A percentile compares a stretch with the other conserved stretches of the same genome.
Conservation (phyloP, 2,888 invertebrate genomes). For the Tipula vernalis region DNA sequence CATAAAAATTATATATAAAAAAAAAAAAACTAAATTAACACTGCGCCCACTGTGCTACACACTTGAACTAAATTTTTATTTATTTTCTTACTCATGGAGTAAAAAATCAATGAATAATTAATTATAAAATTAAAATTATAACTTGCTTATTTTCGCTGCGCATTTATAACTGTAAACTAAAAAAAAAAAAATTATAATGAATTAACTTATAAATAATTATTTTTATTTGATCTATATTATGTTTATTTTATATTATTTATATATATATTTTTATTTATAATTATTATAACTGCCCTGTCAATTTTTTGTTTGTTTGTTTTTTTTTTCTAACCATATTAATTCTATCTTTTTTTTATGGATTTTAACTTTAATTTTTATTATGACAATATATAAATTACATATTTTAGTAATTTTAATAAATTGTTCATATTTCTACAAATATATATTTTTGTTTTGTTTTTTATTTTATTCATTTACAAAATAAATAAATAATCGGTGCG, state of each 20-base stretch:
- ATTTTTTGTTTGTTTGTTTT: not conserved
- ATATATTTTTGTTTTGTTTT: not conserved
- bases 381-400: not conserved
- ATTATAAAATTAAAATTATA: not conserved
- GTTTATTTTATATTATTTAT: not conserved
- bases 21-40: not conserved
- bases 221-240: not conserved
- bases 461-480: not conserved
- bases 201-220: not conserved
- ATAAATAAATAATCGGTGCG: not conserved
- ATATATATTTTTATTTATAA: not conserved
- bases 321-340: not conserved
- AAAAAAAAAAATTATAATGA: not conserved
- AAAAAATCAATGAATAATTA: not conserved
- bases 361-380: not conserved
- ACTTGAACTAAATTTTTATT: not conserved
- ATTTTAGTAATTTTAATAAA: not conserved
- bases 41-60: not conserved
- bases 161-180: not conserved
- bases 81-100: not conserved
- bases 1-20: not conserved
- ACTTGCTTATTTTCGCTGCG: not conserved
- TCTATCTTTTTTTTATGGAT: not conserved
- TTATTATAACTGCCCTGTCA: not conserved
- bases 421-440: not conserved